A percentile compares a stretch with the other conserved stretches of the same genome.
phyloP scores from a whole-genome alignment of 1,140 invertebrate species.

The Ladona fulva region DNA sequence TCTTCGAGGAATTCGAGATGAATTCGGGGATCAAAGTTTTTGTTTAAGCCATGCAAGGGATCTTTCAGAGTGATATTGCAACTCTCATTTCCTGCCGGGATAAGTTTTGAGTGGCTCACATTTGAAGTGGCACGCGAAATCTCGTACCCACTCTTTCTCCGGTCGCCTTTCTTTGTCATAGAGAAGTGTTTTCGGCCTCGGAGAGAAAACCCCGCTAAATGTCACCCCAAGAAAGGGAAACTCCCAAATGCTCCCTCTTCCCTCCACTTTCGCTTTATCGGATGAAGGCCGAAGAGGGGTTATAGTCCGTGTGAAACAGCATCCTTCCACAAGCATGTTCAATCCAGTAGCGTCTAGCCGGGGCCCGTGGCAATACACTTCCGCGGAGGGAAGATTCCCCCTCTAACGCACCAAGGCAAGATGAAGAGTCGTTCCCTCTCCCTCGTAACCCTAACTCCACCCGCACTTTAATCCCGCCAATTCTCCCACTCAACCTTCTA shows the following conservation, averaged over 20 bases:
- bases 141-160: neutral
- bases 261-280: too few species aligned
- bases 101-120: neutral
- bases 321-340: too few species aligned
- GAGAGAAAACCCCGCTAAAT: neutral
- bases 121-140: neutral
- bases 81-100: neutral
- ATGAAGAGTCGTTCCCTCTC: too few species aligned
- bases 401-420: too few species aligned
- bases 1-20: too few species aligned
- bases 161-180: neutral
- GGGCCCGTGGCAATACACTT: too few species aligned
- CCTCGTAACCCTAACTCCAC: neutral
- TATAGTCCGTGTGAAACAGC: too few species aligned
- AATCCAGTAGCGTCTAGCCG: too few species aligned
- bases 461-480: conserved; percentile 2
- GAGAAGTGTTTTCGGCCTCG: neutral
- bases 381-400: too few species aligned
- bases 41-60: neutral
- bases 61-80: neutral
- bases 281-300: too few species aligned
- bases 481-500: neutral
- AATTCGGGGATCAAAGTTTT: neutral
- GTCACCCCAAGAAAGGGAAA: neutral
- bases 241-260: neutral